These are phyloP conservation scores for Gobio occitaniae DNA, from an alignment of 2,797 vertebrate genomes.

Conservation along the genomic window DNA sequence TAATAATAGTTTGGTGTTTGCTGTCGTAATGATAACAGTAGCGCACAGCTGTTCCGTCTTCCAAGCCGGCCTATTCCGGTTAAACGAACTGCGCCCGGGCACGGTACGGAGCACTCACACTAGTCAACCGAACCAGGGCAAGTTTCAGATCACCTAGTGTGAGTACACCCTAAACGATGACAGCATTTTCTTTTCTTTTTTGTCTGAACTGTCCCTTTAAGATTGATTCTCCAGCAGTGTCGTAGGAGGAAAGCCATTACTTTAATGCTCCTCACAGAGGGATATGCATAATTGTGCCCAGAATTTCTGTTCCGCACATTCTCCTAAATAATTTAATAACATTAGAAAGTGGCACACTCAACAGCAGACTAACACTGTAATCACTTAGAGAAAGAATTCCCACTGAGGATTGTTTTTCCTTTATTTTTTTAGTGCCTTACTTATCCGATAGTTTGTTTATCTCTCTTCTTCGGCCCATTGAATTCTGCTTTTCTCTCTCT, in stretches of 20 bases:
- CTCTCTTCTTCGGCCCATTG: background rate
- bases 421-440: slow-evolving; percentile 1
- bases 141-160: too few relatives aligned
- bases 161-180: background rate
- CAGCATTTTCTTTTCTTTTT: background rate
- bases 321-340: slow-evolving; percentile 81
- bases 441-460: slow-evolving; percentile 33
- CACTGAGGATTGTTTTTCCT: slow-evolving; percentile 64
- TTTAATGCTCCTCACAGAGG: slow-evolving; percentile 77
- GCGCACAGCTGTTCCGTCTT: too few relatives aligned
- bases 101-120: too few relatives aligned
- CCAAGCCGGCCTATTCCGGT: too few relatives aligned
- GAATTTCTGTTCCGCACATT: slow-evolving; percentile 73
- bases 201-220: slow-evolving; percentile 45
- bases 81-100: too few relatives aligned
- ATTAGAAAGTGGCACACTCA: slow-evolving; percentile 69
- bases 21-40: too few relatives aligned
- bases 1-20: too few relatives aligned
- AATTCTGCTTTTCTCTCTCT: background rate
- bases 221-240: slow-evolving; percentile 64
- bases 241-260: slow-evolving; percentile 77
- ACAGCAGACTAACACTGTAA: slow-evolving; percentile 61
- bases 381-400: slow-evolving; percentile 63
- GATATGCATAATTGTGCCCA: slow-evolving; percentile 78
- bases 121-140: too few relatives aligned